Base-by-base conservation (phyloP, 2,797 vertebrate species). In the Telmatherina bonti region DNA sequence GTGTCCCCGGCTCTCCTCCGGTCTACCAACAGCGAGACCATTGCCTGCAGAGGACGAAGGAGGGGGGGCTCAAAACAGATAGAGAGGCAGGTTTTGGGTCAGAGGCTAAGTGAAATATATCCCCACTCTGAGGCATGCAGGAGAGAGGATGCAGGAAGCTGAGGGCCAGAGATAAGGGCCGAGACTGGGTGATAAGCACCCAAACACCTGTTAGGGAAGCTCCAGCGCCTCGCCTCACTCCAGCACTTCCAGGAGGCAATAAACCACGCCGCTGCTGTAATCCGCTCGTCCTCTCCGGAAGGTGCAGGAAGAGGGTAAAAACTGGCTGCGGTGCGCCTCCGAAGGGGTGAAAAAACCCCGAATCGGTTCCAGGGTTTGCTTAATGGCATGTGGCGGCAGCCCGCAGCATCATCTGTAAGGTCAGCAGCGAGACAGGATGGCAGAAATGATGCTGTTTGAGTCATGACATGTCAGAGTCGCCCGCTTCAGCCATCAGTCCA, bases 71-170 rank as follows among this genome's bases (percentile, higher is more conserved):
- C 33, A 43, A 67, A 62, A 53, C 78, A 82, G 77, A 84, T 74
- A 79, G 72, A 70, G 68, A 72, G 62, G 76, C 81, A 81, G 85
- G 78, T 72, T 84, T 82, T 4, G 77, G 89, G 92, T 94, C 92
- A 93, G 86, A 90, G 92, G 92, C 88, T 87, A 95, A 94, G 91
- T 94, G 92, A 94, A 94, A 93, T 91, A 93, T 93, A 94, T 94
- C 93, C 93, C 85, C 88, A 86, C 83, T 92, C 85, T 75, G 83
- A 91, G 90, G 86, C 87, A 81, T 87, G 89, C 76, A 83, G 73
- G 79, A 82, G 88, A 89, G 86, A 90, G 87, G 91, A 91, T 84
- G 89, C 93, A 95, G 92, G 92, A 94, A 94, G 93, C 93, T 93
- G 93, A 94, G 91, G 86, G 87, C 87, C 82, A 75, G 84, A 94